Evolutionary conservation across 2,113 vertebrate species (phyloP), one percentile per base, ranked within the genome.

Genomic region (Chlorocebus sabaeus): DNA sequence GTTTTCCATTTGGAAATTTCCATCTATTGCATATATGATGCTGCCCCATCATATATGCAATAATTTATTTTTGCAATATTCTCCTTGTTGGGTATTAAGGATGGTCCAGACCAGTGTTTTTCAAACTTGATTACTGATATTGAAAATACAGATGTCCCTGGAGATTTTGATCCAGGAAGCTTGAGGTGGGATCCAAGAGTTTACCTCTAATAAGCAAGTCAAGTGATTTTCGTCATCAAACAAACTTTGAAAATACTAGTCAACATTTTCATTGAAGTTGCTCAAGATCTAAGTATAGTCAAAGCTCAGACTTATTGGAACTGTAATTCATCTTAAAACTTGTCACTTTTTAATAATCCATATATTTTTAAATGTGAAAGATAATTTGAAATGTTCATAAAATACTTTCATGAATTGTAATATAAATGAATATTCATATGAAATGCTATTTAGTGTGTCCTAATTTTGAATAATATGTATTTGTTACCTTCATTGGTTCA

Each of bases 361-460:
- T 92, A 64, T 35, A 84, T 89, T 90, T 38, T 86, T 18, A 92
- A 79, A 48, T 43, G 68, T 79, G 50, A 25, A 73, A 98, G 88
- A 90, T 25, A 86, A 67, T 45, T 95, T 86, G 32, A 75, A 57
- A 67, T 20, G 45, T 96, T 78, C 30, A 64, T 86, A 83, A 85
- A 78, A 59, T 80, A 22, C 55, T 68, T 57, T 88, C 11, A 70
- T 67, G 20, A 81, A 61, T 76, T n/a, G 83, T 32, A 11, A 30
- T 45, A 79, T 35, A 86, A 73, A 52, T 86, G 6, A 81, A 67
- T 79, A 18, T 90, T 68, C 64, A 45, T 80, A 38, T 70, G 25
- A 43, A 73, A 68, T 82, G 5, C 6, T 91, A 68, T 13, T 95
- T 50, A 6, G 16, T 67, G 32, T 79, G 27, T 57, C 50, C 27